Evolutionary conservation across 2,113 vertebrate genomes (phyloP).

Genomic region (Brachyistius frenatus): DNA sequence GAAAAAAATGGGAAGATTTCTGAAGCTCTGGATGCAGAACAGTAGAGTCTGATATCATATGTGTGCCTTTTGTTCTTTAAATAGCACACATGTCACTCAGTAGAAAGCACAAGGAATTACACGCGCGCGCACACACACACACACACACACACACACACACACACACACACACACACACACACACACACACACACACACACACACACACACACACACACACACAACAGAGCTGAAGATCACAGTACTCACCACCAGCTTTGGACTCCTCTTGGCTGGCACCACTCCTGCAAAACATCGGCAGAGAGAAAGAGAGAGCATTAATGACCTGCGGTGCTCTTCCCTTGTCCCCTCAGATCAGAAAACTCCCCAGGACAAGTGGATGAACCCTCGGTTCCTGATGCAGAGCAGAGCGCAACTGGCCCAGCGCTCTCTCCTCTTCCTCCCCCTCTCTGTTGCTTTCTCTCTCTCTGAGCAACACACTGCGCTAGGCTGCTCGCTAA

Average conservation of each 20-base stretch:
- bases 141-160: conserved; percentile 46
- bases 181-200: conserved; percentile 32
- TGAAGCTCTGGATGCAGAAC: conserved; percentile 40
- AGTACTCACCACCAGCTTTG: conserved; percentile 98
- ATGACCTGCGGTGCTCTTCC: conserved; percentile 85
- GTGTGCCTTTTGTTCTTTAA: conserved; percentile 70
- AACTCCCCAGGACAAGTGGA: conserved; percentile 46
- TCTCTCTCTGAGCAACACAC: conserved; percentile 61
- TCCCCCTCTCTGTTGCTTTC: conserved; percentile 51
- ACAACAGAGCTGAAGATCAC: conserved; percentile 42
- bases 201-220: conserved; percentile 47
- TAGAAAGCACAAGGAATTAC: conserved; percentile 22
- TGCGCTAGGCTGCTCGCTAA: conserved; percentile 66
- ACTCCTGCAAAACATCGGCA: conserved; percentile 95
- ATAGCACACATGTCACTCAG: conserved; percentile 55
- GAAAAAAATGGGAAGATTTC: conserved; percentile 23
- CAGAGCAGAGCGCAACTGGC: conserved; percentile 56
- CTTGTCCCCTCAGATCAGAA: conserved; percentile 80
- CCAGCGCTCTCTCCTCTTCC: conserved; percentile 35
- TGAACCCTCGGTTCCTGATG: conserved; percentile 55
- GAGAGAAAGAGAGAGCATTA: conserved; percentile 87
- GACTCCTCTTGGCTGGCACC: conserved; percentile 97
- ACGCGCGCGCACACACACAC: conserved; percentile 32
- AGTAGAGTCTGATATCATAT: conserved; percentile 46
- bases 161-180: conserved; percentile 7